These are phyloP conservation scores for Amphiduros pacificus DNA, from an alignment of 2,888 invertebrate species.

Conservation along the genomic window DNA sequence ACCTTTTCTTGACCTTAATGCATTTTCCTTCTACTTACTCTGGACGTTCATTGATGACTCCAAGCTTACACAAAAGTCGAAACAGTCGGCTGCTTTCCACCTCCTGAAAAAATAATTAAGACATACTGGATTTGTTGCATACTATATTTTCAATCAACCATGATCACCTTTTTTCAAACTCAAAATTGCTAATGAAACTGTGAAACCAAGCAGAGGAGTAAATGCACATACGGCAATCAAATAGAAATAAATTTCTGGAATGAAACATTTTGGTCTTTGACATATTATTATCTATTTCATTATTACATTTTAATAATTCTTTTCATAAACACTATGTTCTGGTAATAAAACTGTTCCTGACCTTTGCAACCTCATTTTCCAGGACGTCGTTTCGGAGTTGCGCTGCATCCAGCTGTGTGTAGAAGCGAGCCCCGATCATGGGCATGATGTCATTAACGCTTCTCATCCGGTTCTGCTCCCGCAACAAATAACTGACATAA, in stretches of 20 bases:
- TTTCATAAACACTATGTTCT: not conserved
- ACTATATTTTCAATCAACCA: too few relatives aligned
- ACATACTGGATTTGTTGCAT: too few relatives aligned
- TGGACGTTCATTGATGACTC: slow-evolving; percentile 92
- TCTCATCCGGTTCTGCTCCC: slow-evolving; percentile 45
- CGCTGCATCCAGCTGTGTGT: slow-evolving; percentile 89
- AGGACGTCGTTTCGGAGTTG: slow-evolving; percentile 85
- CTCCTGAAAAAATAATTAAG: slow-evolving; percentile 65
- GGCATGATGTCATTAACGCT: slow-evolving; percentile 97
- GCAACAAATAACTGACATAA: slow-evolving; percentile 45
- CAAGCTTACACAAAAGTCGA: slow-evolving; percentile 86
- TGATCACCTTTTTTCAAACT: too few relatives aligned
- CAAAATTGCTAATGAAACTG: too few relatives aligned
- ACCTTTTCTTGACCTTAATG: too few relatives aligned
- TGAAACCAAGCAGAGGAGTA: not conserved
- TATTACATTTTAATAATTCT: not conserved
- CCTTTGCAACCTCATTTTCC: slow-evolving; percentile 84
- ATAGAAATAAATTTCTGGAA: not conserved
- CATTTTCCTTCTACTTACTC: slow-evolving; percentile 77
- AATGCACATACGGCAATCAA: not conserved
- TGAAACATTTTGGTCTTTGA: not conserved
- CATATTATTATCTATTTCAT: not conserved
- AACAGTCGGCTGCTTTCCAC: slow-evolving; percentile 93
- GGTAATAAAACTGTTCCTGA: slow-evolving; percentile 24
- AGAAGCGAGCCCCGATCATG: slow-evolving; percentile 96